Evolutionary conservation across 2,888 invertebrate species (phyloP).

Genomic region (Troglohyphantes excavatus): DNA sequence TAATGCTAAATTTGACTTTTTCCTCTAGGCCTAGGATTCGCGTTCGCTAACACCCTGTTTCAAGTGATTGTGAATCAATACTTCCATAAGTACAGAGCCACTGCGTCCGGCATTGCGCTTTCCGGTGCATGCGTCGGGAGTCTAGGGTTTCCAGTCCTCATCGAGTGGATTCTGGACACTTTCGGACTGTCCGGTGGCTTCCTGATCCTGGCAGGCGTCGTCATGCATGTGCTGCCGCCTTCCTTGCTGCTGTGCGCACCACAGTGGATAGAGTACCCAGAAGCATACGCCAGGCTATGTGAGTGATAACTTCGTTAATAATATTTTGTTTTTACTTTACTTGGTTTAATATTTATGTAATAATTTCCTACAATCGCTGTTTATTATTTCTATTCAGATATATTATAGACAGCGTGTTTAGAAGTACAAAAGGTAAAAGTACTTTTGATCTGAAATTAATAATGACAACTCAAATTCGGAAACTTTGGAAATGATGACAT

Average conservation of each 20-base stretch:
- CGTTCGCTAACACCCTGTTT: constrained; percentile 60
- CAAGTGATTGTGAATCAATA: constrained; percentile 74
- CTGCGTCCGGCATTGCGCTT: constrained; percentile 69
- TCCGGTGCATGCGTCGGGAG: constrained; percentile 68
- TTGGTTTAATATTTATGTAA: too few relatives aligned
- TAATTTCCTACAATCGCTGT: too few relatives aligned
- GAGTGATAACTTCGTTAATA: constrained; percentile 2
- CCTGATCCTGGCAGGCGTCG: constrained; percentile 55
- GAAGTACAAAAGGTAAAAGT: too few relatives aligned
- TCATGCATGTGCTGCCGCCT: constrained; percentile 66
- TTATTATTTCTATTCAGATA: too few relatives aligned
- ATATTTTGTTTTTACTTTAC: too few relatives aligned
- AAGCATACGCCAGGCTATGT: constrained; percentile 50
- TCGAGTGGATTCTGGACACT: constrained; percentile 53
- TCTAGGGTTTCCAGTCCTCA: constrained; percentile 60
- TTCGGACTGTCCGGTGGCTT: constrained; percentile 63
- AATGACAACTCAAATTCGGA: too few relatives aligned
- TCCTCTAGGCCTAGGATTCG: constrained; percentile 58
- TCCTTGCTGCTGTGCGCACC: constrained; percentile 42
- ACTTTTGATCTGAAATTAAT: too few relatives aligned
- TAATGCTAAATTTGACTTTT: not conserved
- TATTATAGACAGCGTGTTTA: too few relatives aligned
- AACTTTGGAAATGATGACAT: too few relatives aligned
- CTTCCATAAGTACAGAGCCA: constrained; percentile 64
- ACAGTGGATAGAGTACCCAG: constrained; percentile 55